Percentiles rank a stretch among this genome's conserved stretches.
Evolutionary conservation across 2,113 vertebrate species (phyloP).

Genomic region (Cranoglanis bouderius): DNA sequence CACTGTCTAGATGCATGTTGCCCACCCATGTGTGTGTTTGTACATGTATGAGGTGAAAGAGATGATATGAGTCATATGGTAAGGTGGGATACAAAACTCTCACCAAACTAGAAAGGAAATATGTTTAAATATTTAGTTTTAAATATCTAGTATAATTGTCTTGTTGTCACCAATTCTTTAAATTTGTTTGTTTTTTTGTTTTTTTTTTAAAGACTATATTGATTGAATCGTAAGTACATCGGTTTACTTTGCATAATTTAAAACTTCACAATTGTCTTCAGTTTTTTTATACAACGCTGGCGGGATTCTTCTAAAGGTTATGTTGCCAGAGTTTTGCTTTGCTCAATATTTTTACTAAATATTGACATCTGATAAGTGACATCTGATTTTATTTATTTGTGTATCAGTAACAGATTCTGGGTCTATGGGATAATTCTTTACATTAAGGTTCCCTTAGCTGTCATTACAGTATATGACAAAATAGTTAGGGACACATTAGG

Average conservation of each 20-base stretch:
- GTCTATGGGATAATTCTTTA: neutral
- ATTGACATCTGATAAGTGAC: too few species aligned
- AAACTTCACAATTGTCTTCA: neutral
- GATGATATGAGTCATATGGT: neutral
- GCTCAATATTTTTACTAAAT: too few species aligned
- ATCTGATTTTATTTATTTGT: neutral
- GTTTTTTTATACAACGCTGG: neutral
- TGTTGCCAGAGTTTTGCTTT: neutral
- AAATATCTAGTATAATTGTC: too few species aligned
- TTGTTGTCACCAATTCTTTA: neutral
- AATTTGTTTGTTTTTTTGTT: too few species aligned
- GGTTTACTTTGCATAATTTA: neutral
- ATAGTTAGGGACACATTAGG: neutral
- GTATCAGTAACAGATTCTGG: neutral
- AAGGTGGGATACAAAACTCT: neutral
- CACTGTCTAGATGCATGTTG: conserved; percentile 1
- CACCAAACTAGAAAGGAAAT: neutral
- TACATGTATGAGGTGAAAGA: conserved; percentile 9
- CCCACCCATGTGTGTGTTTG: conserved; percentile 30
- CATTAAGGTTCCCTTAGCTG: neutral
- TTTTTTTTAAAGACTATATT: neutral
- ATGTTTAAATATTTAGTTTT: neutral
- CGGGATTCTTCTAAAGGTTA: neutral
- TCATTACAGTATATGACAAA: neutral
- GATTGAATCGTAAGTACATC: neutral